These are phyloP conservation scores for Drosophila virilis DNA, from an alignment of 1,140 invertebrate species.

Conservation along the genomic window DNA sequence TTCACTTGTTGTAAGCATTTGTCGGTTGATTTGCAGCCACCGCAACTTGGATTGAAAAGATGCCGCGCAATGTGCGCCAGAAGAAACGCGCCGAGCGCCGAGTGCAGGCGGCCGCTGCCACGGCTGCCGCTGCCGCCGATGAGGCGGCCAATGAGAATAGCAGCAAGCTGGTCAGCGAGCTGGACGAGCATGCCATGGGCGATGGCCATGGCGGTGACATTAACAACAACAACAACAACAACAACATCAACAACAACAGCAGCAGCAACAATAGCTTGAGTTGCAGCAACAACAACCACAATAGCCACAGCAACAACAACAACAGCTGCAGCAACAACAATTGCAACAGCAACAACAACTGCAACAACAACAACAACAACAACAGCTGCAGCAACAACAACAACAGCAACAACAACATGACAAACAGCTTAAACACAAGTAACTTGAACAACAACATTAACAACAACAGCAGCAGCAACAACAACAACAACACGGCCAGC, in stretches of 20 bases:
- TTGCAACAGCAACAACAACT: not conserved
- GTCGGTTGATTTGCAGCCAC: not conserved
- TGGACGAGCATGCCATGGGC: slow-evolving; percentile 35
- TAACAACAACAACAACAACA: slow-evolving; percentile 1
- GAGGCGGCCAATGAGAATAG: not conserved
- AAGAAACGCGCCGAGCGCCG: slow-evolving; percentile 43
- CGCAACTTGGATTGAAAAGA: slow-evolving; percentile 11
- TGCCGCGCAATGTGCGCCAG: slow-evolving; percentile 39
- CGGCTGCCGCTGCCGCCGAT: not conserved
- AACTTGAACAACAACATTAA: not conserved
- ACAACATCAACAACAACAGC: not conserved
- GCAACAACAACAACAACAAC: slow-evolving; percentile 1
- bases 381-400: not conserved
- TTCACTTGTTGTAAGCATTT: no score
- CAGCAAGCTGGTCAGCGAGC: not conserved
- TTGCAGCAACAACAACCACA: not conserved
- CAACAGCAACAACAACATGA: not conserved
- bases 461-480: slow-evolving; percentile 2
- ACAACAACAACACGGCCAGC: not conserved
- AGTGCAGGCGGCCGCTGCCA: not conserved
- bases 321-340: not conserved
- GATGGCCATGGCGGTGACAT: slow-evolving; percentile 18
- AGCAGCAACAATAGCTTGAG: not conserved
- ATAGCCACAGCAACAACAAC: not conserved
- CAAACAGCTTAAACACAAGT: no score